phyloP scores from a whole-genome alignment of 2,113 vertebrate genomes.

The Dasyornis broadbenti region DNA sequence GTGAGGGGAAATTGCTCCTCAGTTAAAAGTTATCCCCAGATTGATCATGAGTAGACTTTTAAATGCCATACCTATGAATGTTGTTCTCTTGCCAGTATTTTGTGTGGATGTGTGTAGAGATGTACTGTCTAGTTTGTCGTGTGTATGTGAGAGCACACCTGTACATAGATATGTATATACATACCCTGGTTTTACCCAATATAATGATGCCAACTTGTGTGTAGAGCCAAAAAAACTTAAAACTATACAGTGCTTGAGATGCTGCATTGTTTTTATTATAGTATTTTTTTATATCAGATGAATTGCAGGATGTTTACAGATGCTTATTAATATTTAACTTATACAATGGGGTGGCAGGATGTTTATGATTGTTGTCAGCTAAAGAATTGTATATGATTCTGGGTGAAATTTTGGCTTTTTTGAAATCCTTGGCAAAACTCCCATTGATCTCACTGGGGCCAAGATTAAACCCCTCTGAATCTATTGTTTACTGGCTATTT shows the following conservation, averaged over 20 bases:
- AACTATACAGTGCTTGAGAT: slow-evolving; percentile 28
- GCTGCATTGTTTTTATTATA: slow-evolving; percentile 47
- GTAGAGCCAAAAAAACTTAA: slow-evolving; percentile 3
- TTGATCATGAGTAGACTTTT: neutral
- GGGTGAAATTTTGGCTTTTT: slow-evolving; percentile 40
- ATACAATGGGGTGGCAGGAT: neutral
- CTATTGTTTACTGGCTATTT: slow-evolving; percentile 44
- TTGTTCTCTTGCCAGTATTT: neutral
- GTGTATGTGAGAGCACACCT: neutral
- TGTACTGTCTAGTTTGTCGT: neutral
- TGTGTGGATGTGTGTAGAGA: neutral
- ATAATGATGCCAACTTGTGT: neutral
- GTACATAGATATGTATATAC: slow-evolving; percentile 21
- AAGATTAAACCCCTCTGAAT: slow-evolving; percentile 21
- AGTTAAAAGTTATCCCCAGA: neutral
- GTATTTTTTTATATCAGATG: slow-evolving; percentile 53
- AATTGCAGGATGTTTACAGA: slow-evolving; percentile 56
- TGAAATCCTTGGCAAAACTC: slow-evolving; percentile 39
- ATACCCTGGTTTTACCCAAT: neutral
- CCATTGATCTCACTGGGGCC: slow-evolving; percentile 23
- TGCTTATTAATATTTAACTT: slow-evolving; percentile 57
- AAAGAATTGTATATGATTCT: slow-evolving; percentile 17
- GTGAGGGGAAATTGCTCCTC: neutral
- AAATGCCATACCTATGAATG: neutral
- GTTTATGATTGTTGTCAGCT: slow-evolving; percentile 30